A percentile compares a stretch with the other conserved stretches of the same genome.
Conservation (phyloP, 2,113 vertebrate species). For the Propithecus coquereli region DNA sequence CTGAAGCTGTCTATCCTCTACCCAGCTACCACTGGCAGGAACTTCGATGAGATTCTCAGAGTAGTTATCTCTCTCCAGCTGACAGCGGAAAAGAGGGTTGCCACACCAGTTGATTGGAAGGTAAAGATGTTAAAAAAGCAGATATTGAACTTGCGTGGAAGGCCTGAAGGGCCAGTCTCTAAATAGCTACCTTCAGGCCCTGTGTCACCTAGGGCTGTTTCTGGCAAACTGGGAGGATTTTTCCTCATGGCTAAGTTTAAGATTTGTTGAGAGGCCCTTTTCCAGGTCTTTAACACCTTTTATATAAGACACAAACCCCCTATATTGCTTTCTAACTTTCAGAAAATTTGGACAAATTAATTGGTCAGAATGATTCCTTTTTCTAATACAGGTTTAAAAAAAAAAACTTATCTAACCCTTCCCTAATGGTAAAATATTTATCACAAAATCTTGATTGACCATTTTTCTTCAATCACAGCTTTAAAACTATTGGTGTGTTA, state of each 20-base stretch:
- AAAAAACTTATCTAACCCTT: not conserved
- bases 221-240: not conserved
- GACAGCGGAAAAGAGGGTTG: slow-evolving; percentile 92
- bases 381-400: not conserved
- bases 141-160: not conserved
- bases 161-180: not conserved
- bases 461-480: not conserved
- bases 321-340: not conserved
- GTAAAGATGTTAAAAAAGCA: slow-evolving; percentile 77
- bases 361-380: not conserved
- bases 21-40: slow-evolving; percentile 96
- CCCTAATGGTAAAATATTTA: not conserved
- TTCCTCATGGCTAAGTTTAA: not conserved
- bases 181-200: not conserved
- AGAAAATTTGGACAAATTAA: not conserved
- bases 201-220: not conserved
- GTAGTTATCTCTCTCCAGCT: slow-evolving; percentile 96
- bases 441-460: not conserved
- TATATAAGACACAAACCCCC: not conserved
- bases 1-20: slow-evolving; percentile 98
- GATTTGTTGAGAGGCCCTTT: not conserved
- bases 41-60: slow-evolving; percentile 95
- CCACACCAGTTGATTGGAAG: slow-evolving; percentile 98
- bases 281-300: not conserved
- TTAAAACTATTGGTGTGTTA: not conserved